Base-by-base conservation (phyloP, 1,140 invertebrate species). In the Bombus waltoni region DNA sequence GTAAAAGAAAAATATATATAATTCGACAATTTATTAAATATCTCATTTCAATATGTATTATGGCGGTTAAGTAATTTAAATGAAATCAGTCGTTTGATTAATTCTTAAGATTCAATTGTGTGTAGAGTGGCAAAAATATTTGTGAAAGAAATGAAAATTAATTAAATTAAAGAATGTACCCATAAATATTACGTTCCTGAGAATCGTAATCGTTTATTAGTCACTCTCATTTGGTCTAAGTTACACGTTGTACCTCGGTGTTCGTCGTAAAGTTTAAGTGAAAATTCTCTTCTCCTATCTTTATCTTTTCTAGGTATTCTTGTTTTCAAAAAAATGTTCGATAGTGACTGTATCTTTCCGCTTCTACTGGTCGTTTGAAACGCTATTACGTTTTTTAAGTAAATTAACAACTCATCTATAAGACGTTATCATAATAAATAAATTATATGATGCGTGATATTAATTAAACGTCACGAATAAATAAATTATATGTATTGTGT, bases 151-250 rank as follows among this genome's bases (percentile, higher is more conserved):
- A 22, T 10, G 42, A 5, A 11, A 22, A 32, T 42, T 57, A 65
- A 62, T n/a, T 59, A n/a, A 77, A 40, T 44, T 35, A 25, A 62
- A n/a, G 59, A n/a, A 2, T 18, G 22, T 25, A 53, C 11, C n/a
- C 44, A 35, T 35, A 22, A 74, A 75, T 71, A n/a, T 5, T 75
- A 75, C 73, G 32, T 44, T 75, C 73, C 44, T 75, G 44, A 53
- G 10, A 11, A 35, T 47, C 47, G 47, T 53, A 53, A 53, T 32
- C 8, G 28, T 62, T 40, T 35, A 44, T 82, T 22, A 83, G 47
- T 72, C 68, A 22, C 9, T 73, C 53, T 32, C 38, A 81, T 18
- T n/a, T 25, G 42, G 15, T 62, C 28, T 6, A 47, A 66, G 44
- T 66, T 35, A 40, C 40, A 32, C 35, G 25, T 44, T 78, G 6